Evolutionary conservation across 2,888 invertebrate species (phyloP).

Genomic region (Drosophila niveifrons): DNA sequence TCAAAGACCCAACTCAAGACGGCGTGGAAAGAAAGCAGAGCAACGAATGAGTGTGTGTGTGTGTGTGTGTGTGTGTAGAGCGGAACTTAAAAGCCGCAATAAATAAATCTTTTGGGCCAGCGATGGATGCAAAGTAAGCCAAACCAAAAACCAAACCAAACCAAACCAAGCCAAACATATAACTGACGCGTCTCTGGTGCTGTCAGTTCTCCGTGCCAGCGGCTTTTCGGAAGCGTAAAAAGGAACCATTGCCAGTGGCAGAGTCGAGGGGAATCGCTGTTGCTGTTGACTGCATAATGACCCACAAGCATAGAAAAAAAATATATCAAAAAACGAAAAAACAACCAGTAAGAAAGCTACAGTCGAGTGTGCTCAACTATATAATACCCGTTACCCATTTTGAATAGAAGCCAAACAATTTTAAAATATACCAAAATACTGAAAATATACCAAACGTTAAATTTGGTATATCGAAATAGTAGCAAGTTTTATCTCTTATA

Average conservation of each 20-base stretch:
- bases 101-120: constrained; percentile 73
- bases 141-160: not conserved
- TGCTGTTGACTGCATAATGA: constrained; percentile 72
- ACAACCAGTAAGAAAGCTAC: no score
- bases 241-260: constrained; percentile 30
- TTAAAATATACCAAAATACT: no score
- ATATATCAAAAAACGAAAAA: no score
- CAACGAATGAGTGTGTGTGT: not conserved
- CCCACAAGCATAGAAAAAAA: constrained; percentile 67
- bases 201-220: constrained; percentile 61
- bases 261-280: not conserved
- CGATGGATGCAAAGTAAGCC: constrained; percentile 50
- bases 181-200: constrained; percentile 62
- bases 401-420: no score
- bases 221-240: constrained; percentile 55
- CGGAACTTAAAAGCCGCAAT: constrained; percentile 75
- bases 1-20: constrained; percentile 59
- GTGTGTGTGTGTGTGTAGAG: not conserved
- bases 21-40: not conserved
- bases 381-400: no score
- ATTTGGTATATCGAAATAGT: no score
- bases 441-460: no score
- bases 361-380: no score
- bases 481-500: no score
- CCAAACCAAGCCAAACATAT: constrained; percentile 13